phyloP scores from a whole-genome alignment of 1,140 invertebrate genomes.

The Radopholus similis region DNA sequence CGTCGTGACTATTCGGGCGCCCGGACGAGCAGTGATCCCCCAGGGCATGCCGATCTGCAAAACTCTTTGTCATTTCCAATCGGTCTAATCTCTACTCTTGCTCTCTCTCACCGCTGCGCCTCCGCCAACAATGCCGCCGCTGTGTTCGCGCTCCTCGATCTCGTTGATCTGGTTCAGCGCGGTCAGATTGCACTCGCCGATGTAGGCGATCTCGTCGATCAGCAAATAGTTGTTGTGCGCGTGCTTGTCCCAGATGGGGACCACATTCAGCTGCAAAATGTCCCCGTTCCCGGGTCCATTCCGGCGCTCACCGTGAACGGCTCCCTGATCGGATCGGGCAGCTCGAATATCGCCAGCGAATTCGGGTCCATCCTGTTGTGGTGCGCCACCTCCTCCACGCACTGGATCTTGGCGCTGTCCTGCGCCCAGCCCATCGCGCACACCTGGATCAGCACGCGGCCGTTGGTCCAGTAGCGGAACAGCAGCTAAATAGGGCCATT shows the following conservation, averaged over 20 bases:
- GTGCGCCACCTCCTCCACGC: constrained; percentile 28
- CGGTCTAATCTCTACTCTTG: background rate
- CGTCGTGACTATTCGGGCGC: constrained; percentile 22
- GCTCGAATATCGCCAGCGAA: constrained; percentile 55
- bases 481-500: constrained; percentile 39
- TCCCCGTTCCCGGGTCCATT: background rate
- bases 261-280: constrained; percentile 53
- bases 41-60: background rate
- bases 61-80: background rate
- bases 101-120: background rate
- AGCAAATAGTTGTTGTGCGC: constrained; percentile 46
- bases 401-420: constrained; percentile 44
- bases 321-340: constrained; percentile 41
- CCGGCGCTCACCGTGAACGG: constrained; percentile 44
- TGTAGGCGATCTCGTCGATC: constrained; percentile 58
- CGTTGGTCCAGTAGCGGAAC: constrained; percentile 59
- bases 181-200: constrained; percentile 46
- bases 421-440: constrained; percentile 52
- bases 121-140: constrained; percentile 1
- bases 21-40: background rate
- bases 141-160: background rate
- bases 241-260: constrained; percentile 47
- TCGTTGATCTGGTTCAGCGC: constrained; percentile 18
- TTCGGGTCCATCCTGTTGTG: constrained; percentile 10
- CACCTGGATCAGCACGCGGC: constrained; percentile 50